phyloP scores from a whole-genome alignment of 2,113 vertebrate genomes.

The Odocoileus virginianus region DNA sequence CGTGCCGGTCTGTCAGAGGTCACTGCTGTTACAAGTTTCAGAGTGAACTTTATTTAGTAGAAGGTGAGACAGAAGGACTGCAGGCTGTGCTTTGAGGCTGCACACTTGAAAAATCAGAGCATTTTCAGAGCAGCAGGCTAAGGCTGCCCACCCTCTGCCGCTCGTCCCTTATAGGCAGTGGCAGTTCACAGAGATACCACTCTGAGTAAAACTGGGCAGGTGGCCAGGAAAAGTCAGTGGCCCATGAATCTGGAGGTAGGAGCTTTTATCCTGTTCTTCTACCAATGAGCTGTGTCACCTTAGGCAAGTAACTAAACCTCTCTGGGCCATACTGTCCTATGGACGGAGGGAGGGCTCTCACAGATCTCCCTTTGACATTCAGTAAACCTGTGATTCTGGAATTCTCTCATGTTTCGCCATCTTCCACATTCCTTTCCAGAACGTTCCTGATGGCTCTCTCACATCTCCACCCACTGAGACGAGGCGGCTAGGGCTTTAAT shows the following conservation, averaged over 20 bases:
- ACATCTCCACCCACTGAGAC: not conserved
- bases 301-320: not conserved
- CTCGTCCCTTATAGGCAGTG: not conserved
- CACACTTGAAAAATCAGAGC: slow-evolving; percentile 46
- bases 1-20: slow-evolving; percentile 36
- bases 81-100: slow-evolving; percentile 41
- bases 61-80: slow-evolving; percentile 18
- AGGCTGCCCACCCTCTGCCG: not conserved
- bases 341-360: not conserved
- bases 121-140: not conserved
- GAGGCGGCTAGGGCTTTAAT: not conserved
- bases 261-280: not conserved
- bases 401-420: not conserved
- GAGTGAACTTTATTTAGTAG: slow-evolving; percentile 51
- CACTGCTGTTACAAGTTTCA: slow-evolving; percentile 43
- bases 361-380: not conserved
- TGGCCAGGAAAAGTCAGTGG: not conserved
- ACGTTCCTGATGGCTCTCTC: not conserved
- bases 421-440: not conserved
- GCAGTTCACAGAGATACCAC: not conserved
- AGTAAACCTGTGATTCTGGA: not conserved
- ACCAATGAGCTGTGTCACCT: not conserved
- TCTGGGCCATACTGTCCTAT: not conserved
- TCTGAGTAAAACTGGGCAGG: not conserved
- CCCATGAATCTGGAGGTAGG: not conserved